Evolutionary conservation across 2,888 invertebrate genomes (phyloP).

Genomic region (Bombylius discolor): DNA sequence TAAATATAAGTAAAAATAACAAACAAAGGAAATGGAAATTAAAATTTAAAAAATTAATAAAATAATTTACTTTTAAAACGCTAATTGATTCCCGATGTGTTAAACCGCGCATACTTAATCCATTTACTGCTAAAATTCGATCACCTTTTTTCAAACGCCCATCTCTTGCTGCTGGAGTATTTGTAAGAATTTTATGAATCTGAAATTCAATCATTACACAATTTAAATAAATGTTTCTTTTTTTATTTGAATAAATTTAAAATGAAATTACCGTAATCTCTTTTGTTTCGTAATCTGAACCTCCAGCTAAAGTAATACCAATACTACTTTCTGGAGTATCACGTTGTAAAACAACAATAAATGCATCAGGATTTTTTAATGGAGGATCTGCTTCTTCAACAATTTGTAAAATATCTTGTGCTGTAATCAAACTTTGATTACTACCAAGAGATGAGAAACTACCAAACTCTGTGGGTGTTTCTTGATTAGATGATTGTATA

Average conservation of each 20-base stretch:
- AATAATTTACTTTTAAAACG: conserved; percentile 58
- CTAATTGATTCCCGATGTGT: conserved; percentile 79
- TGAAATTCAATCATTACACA: conserved; percentile 28
- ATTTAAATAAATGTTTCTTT: no score
- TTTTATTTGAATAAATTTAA: no score
- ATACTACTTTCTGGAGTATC: conserved; percentile 61
- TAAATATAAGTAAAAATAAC: not conserved
- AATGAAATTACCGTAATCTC: conserved; percentile 63
- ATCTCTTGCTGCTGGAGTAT: conserved; percentile 76
- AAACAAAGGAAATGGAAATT: not conserved
- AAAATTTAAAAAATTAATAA: not conserved
- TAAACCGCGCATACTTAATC: conserved; percentile 64
- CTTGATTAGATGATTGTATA: conserved; percentile 30
- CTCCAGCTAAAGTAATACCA: conserved; percentile 78
- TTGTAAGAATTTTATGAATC: conserved; percentile 77
- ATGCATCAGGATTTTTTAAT: conserved; percentile 46
- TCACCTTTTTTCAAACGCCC: conserved; percentile 78
- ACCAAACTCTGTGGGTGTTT: conserved; percentile 35
- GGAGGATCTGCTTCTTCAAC: conserved; percentile 54
- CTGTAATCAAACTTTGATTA: conserved; percentile 36
- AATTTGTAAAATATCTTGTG: conserved; percentile 47
- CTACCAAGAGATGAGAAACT: conserved; percentile 37
- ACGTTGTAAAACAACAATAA: conserved; percentile 52
- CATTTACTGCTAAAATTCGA: conserved; percentile 79
- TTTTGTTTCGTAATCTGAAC: conserved; percentile 81